These are phyloP conservation scores for Cyphomyrus plagiostoma DNA, from an alignment of 2,113 vertebrate species.

Conservation along the genomic window DNA sequence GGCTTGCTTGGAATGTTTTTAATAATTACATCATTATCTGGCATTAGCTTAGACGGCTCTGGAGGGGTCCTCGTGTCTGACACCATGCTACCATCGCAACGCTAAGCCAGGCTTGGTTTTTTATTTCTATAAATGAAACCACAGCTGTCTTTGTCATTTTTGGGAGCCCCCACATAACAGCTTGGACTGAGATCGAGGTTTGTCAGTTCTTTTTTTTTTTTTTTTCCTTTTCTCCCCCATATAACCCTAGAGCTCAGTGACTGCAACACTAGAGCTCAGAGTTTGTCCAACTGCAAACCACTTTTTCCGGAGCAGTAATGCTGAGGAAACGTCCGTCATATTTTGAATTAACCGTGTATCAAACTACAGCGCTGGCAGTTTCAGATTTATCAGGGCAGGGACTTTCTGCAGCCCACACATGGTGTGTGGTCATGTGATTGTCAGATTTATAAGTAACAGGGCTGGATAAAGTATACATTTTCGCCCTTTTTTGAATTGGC, in stretches of 20 bases:
- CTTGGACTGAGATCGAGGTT: neutral
- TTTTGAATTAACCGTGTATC: neutral
- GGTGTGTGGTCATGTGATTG: neutral
- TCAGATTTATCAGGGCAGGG: neutral
- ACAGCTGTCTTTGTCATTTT: conserved; percentile 19
- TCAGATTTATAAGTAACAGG: neutral
- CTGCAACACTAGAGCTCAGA: neutral
- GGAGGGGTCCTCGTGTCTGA: neutral
- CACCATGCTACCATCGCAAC: neutral
- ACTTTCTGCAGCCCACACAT: neutral
- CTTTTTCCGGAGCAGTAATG: neutral
- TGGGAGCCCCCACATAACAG: neutral
- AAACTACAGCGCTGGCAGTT: neutral
- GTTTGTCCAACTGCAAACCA: neutral
- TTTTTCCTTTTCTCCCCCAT: neutral
- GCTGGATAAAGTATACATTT: neutral
- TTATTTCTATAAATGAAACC: conserved; percentile 21
- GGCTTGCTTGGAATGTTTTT: conserved; percentile 7
- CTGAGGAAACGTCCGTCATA: neutral
- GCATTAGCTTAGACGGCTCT: conserved; percentile 5
- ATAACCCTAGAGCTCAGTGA: neutral
- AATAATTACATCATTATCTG: conserved; percentile 16
- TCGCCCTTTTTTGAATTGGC: neutral
- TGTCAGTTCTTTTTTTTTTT: neutral
- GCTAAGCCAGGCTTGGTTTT: neutral